These are phyloP conservation scores for Mesocricetus auratus DNA, from an alignment of 2,113 vertebrate genomes.

Conservation along the genomic window DNA sequence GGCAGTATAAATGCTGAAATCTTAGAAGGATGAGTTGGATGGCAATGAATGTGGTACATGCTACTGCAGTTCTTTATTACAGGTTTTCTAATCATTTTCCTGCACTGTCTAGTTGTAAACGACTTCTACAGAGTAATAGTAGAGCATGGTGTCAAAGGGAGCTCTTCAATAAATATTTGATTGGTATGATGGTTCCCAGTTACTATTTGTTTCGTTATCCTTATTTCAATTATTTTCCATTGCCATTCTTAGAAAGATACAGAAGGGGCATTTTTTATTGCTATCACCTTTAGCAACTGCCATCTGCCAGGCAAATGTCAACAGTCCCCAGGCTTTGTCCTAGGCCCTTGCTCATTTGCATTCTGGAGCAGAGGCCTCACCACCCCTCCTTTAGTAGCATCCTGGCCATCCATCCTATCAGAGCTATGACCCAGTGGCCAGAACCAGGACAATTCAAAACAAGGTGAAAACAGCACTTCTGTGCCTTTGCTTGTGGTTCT, in stretches of 20 bases:
- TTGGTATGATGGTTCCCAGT: neutral
- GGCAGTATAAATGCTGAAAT: neutral
- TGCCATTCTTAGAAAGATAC: conserved; percentile 5
- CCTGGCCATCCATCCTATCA: neutral
- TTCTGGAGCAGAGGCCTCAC: neutral
- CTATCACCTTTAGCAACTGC: neutral
- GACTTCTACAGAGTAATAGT: neutral
- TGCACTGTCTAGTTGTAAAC: neutral
- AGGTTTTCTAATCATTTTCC: neutral
- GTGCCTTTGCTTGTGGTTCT: neutral
- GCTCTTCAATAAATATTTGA: conserved; percentile 53
- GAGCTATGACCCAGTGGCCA: neutral
- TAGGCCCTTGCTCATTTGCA: neutral
- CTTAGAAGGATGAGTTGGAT: neutral
- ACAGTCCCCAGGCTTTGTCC: neutral
- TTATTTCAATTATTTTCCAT: conserved; percentile 64
- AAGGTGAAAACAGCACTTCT: neutral
- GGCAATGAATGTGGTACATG: neutral
- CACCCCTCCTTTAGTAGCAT: neutral
- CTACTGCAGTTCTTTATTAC: neutral
- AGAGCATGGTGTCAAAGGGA: neutral
- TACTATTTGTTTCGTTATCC: conserved; percentile 42
- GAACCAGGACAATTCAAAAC: neutral
- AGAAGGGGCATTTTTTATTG: neutral
- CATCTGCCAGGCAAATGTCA: conserved; percentile 33